Base-by-base conservation (phyloP, 2,888 invertebrate genomes). In the Microplitis manilae region DNA sequence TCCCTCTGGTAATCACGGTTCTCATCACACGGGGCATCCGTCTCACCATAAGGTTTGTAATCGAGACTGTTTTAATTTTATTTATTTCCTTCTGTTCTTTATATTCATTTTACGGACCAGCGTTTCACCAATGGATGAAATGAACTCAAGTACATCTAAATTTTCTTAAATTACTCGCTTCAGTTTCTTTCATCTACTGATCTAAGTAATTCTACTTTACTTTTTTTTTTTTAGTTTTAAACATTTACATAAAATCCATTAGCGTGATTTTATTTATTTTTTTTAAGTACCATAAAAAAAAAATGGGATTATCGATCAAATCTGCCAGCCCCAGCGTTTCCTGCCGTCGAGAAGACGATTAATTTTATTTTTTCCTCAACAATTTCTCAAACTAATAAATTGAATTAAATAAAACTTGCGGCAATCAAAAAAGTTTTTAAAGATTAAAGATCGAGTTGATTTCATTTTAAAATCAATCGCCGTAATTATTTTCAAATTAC, bases 41-140 rank as follows among this genome's bases (percentile, higher is more conserved):
- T 87, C 89, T 81, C 88, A 89, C 84, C 88, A 89, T 84, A 89
- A 89, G 88, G 89, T 88, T 76, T 80, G 82, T 77, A 6, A 17
- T 39, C 7, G 7, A 30, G 15, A 62, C 5, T n/a, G 13, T 50
- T 50, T 50, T 50, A 62, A n/a, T 62, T 62, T 62, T 8, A 62
- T 62, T 13, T 8, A 50, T 13, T 13, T 50, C 30, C 30, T 30
- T 30, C 30, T 4, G 30, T 30, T 30, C 30, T 30, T 30, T 30
- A 2, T 30, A 30, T 30, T 30, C 30, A 30, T 30, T 30, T 30
- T 30, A 30, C 2, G 30, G 30, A 30, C 30, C 30, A 2, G 30
- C 30, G 2, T 30, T 30, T 30, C 30, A 30, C 2, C 30, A 2
- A 30, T 30, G 30, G 30, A 30, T 30, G 4, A 30, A 30, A 30